A percentile compares a stretch with the other conserved stretches of the same genome.
Conservation (phyloP, 2,888 invertebrate species). For the Nematopogon swammerdamellus region DNA sequence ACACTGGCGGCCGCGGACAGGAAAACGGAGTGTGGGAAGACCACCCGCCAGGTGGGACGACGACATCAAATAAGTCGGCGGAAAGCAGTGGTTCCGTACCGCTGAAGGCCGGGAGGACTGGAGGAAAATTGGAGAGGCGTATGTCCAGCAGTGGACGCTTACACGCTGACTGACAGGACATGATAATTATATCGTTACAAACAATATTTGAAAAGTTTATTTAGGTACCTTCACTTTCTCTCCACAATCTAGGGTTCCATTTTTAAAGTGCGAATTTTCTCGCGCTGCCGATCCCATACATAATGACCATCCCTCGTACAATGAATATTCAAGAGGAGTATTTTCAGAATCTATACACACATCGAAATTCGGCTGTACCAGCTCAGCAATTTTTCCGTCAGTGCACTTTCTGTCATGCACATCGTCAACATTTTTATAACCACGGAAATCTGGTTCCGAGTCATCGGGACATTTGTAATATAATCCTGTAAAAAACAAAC, state of each 20-base stretch:
- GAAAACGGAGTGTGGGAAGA: no score
- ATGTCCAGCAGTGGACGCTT: no score
- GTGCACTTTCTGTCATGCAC: slow-evolving; percentile 47
- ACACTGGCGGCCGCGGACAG: no score
- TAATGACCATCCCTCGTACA: slow-evolving; percentile 49
- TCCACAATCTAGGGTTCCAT: slow-evolving; percentile 46
- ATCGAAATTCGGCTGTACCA: slow-evolving; percentile 24
- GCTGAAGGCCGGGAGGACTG: no score
- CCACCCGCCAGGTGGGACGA: no score
- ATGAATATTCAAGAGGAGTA: slow-evolving; percentile 45
- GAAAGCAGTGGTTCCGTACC: no score
- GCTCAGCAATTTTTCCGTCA: slow-evolving; percentile 25
- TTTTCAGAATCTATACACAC: slow-evolving; percentile 48
- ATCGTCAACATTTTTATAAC: slow-evolving; percentile 38
- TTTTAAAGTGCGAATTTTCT: slow-evolving; percentile 42
- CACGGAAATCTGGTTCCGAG: slow-evolving; percentile 40
- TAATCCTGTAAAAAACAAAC: slow-evolving; percentile 22
- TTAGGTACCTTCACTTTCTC: slow-evolving; percentile 43
- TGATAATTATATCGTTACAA: no score
- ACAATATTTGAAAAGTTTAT: no score
- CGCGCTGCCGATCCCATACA: slow-evolving; percentile 45
- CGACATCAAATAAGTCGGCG: no score
- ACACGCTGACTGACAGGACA: no score
- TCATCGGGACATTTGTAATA: slow-evolving; percentile 39
- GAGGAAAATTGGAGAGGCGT: no score